Conservation (phyloP, 2,113 vertebrate genomes). For the Hylia prasina region DNA sequence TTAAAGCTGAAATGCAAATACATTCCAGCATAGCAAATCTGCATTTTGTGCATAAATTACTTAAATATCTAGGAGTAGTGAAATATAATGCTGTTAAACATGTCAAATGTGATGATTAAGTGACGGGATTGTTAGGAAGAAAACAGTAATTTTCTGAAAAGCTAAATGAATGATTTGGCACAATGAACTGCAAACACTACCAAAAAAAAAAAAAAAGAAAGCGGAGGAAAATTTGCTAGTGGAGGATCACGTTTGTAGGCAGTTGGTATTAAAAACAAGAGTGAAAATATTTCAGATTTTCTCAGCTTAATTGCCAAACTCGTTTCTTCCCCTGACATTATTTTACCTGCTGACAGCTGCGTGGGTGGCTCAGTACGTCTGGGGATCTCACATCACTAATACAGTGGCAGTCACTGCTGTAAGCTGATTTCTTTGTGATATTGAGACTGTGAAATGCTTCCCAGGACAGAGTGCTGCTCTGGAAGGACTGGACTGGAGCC, state of each 20-base stretch:
- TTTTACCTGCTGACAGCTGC: not conserved
- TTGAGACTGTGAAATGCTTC: not conserved
- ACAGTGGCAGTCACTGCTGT: not conserved
- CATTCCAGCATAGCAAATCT: not conserved
- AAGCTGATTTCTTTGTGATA: not conserved
- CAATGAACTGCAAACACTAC: slow-evolving; percentile 1
- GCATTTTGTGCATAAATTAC: slow-evolving; percentile 44
- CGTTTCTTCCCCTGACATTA: not conserved
- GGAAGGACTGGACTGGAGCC: not conserved
- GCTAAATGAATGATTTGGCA: slow-evolving; percentile 29
- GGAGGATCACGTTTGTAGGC: not conserved
- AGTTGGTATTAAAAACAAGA: not conserved
- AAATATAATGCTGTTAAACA: slow-evolving; percentile 39
- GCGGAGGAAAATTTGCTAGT: not conserved
- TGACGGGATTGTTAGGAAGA: slow-evolving; percentile 29
- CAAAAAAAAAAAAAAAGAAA: not conserved
- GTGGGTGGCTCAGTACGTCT: not conserved
- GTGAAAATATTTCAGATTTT: not conserved
- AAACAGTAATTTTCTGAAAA: slow-evolving; percentile 51
- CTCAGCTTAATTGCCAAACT: not conserved
- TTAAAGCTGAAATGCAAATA: not conserved
- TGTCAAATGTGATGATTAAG: slow-evolving; percentile 47
- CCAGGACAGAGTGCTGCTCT: not conserved
- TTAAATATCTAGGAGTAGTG: not conserved
- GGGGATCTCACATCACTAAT: not conserved